Percentiles rank a stretch among this genome's conserved stretches.
phyloP scores from a whole-genome alignment of 2,113 vertebrate species.

The Polypterus bichir region DNA sequence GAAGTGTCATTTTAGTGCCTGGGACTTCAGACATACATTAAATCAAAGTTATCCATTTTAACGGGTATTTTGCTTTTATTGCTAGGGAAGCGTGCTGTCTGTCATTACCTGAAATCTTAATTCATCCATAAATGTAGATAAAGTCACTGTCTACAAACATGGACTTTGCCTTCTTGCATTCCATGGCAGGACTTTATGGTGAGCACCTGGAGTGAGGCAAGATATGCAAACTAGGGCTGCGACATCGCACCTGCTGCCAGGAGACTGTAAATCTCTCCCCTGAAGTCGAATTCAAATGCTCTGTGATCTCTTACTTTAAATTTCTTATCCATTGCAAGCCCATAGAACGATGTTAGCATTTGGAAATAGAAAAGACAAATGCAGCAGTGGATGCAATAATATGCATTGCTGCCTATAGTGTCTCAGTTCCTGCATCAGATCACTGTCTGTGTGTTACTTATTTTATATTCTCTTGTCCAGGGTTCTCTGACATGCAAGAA shows the following conservation, averaged over 20 bases:
- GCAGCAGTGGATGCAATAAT: no score
- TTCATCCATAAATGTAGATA: slow-evolving; percentile 9
- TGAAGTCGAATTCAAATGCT: no score
- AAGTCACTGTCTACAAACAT: slow-evolving; percentile 11
- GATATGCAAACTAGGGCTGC: slow-evolving; percentile 8
- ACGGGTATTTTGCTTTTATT: slow-evolving; percentile 3
- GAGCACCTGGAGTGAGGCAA: slow-evolving; percentile 11
- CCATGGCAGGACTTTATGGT: slow-evolving; percentile 10
- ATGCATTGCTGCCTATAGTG: no score
- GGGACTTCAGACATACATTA: neutral
- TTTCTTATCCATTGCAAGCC: no score
- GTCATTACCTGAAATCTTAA: slow-evolving; percentile 6
- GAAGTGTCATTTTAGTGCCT: no score
- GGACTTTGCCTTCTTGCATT: slow-evolving; percentile 13
- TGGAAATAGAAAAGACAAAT: no score
- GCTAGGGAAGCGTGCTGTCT: slow-evolving; percentile 6
- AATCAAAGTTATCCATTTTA: slow-evolving; percentile 3
- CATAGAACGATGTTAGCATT: no score
- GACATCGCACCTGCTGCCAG: slow-evolving; percentile 10
- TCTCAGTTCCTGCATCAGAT: no score
- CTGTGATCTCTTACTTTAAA: no score
- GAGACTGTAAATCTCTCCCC: neutral
- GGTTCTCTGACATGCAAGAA: no score
- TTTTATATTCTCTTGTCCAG: no score
- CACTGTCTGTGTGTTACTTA: no score